Evolutionary conservation across 2,888 invertebrate genomes (phyloP), one percentile per base, ranked within the genome.

Genomic region (Heliconius sara): DNA sequence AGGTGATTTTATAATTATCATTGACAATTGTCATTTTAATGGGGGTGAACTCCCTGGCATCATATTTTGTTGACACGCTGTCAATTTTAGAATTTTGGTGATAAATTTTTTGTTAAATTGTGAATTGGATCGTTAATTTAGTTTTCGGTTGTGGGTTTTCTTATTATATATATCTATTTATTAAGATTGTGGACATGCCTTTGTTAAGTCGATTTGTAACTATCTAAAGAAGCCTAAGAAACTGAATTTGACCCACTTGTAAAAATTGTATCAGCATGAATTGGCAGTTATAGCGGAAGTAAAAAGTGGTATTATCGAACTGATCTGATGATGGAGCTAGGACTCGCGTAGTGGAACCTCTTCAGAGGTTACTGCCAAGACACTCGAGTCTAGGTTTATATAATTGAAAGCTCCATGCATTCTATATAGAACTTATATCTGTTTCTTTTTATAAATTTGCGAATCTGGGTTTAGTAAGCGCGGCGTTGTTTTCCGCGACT

Each of bases 1-100:
- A 85, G 82, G 83, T 86, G 85, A 82, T 80, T 84, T 83, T 80
- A 83, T 83, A 84, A 84, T 84, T 81, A 83, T 83, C 82, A 81
- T 78, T 78, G 82, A 76, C 82, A 80, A 83, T 82, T 82, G 79
- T 83, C 66, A 75, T 43, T 65, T 75, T 47, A 75, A 75, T 66
- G 25, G 75, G 66, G 75, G 52, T 25, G 30, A 57, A 25, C 22
- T n/a, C 65, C 27, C 34, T 30, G 43, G 25, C 65, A 43, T 66
- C 66, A 65, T 27, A 65, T 13, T 10, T 65, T 43, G 65, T 65
- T 66, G 65, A 63, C 65, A 16, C 34, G 22, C 57, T 72, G 68
- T 70, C 43, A 47, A 66, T 25, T 70, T 70, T 70, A 25, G 7
- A 43, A 25, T 68, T 25, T 70, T 19, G 47, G 16, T 70, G 1